Conservation (phyloP, 1,140 invertebrate species). For the Acyrthosiphon pisum region DNA sequence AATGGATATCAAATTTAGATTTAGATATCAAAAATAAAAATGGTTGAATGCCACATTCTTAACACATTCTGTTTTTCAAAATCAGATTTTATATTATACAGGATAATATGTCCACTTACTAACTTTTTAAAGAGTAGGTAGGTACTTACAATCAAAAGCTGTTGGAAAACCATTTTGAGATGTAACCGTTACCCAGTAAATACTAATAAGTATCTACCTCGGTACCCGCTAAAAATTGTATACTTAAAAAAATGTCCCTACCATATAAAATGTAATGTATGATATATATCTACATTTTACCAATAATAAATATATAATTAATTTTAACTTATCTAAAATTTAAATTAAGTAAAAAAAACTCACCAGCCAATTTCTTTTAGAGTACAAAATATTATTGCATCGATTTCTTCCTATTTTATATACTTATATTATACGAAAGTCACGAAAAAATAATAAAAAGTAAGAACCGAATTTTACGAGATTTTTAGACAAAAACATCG, state of each 20-base stretch:
- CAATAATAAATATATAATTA: background rate
- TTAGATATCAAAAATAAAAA: background rate
- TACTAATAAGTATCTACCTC: background rate
- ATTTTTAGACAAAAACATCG: background rate
- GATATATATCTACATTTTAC: background rate
- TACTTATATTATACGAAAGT: background rate
- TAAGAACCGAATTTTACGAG: background rate
- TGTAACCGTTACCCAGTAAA: too few species aligned
- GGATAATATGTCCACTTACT: too few species aligned
- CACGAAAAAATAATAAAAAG: background rate
- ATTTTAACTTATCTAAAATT: background rate
- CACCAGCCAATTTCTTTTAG: constrained; percentile 49
- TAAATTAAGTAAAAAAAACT: background rate
- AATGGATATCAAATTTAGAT: too few species aligned
- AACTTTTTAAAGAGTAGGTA: background rate
- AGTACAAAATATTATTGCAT: constrained; percentile 50
- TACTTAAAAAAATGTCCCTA: too few species aligned
- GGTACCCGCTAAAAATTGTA: background rate
- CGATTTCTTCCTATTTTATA: constrained; percentile 57
- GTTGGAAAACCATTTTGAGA: background rate
- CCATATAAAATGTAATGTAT: background rate
- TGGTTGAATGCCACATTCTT: background rate
- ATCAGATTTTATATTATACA: background rate
- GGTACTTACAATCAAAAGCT: background rate
- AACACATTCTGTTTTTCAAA: background rate